Conservation (phyloP, 2,113 vertebrate genomes). For the Forbesichthys agassizii region DNA sequence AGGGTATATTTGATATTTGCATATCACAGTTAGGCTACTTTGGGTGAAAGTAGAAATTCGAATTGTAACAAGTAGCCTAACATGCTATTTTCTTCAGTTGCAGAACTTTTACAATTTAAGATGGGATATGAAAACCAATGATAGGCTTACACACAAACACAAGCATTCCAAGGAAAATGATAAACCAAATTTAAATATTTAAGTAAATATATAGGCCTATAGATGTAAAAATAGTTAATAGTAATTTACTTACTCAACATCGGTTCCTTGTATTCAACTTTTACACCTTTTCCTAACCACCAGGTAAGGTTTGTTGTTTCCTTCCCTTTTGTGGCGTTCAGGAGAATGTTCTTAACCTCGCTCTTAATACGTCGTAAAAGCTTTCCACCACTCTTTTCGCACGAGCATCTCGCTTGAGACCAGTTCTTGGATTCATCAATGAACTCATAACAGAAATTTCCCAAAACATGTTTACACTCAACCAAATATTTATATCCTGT, state of each 20-base stretch:
- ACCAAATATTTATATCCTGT: background rate
- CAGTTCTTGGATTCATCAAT: constrained; percentile 49
- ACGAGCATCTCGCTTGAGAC: constrained; percentile 58
- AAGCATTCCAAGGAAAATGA: no score
- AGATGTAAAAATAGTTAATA: background rate
- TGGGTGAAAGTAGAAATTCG: no score
- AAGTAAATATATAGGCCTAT: background rate
- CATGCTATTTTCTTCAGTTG: no score
- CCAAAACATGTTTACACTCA: constrained; percentile 34
- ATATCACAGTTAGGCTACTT: no score
- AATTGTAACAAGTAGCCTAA: no score
- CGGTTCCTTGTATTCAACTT: background rate
- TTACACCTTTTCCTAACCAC: constrained; percentile 68
- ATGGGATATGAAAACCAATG: no score
- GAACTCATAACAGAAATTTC: constrained; percentile 64
- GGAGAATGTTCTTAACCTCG: constrained; percentile 42
- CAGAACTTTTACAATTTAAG: no score
- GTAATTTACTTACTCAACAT: constrained; percentile 53
- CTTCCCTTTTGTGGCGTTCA: constrained; percentile 19
- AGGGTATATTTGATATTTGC: no score
- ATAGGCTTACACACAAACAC: no score
- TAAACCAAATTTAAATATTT: no score
- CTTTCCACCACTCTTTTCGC: constrained; percentile 59
- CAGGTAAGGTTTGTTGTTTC: constrained; percentile 41
- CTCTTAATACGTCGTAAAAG: constrained; percentile 56